Evolutionary conservation across 2,113 vertebrate species (phyloP).

Genomic region (Neomonachus schauinslandi): DNA sequence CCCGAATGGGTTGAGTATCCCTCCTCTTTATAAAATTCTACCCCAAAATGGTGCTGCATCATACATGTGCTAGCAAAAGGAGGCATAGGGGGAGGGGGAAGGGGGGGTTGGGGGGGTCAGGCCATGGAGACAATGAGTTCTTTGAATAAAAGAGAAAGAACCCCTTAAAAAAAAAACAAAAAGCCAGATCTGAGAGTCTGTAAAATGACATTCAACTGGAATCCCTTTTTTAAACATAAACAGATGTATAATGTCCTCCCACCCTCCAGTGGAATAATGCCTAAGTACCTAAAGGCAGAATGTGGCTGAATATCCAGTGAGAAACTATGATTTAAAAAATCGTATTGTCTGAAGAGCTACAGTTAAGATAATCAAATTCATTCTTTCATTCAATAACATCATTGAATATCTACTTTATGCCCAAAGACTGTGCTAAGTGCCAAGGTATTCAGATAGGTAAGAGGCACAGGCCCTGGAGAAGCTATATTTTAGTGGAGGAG

Average conservation of each 20-base stretch:
- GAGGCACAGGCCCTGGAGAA: not conserved
- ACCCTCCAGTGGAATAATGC: not conserved
- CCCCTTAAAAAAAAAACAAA: not conserved
- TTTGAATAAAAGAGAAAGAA: conserved; percentile 25
- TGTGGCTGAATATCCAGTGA: not conserved
- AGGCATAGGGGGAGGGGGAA: not conserved
- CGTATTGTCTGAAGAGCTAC: conserved; percentile 22
- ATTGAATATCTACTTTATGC: not conserved
- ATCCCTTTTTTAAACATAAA: conserved; percentile 64
- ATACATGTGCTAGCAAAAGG: not conserved
- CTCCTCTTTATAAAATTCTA: not conserved
- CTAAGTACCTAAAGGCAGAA: conserved; percentile 36
- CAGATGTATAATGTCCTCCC: not conserved
- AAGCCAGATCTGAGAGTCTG: not conserved
- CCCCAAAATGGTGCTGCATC: not conserved
- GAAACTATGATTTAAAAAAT: conserved; percentile 30
- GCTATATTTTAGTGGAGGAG: not conserved
- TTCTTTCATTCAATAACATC: not conserved
- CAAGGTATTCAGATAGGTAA: not conserved
- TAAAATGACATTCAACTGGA: conserved; percentile 36
- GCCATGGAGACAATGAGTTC: conserved; percentile 40
- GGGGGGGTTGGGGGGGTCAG: not conserved
- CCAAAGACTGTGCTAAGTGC: not conserved
- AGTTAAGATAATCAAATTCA: conserved; percentile 47
- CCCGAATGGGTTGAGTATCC: not conserved